Evolutionary conservation across 2,113 vertebrate species (phyloP), one percentile per base, ranked within the genome.

Genomic region (Apteryx owenii): DNA sequence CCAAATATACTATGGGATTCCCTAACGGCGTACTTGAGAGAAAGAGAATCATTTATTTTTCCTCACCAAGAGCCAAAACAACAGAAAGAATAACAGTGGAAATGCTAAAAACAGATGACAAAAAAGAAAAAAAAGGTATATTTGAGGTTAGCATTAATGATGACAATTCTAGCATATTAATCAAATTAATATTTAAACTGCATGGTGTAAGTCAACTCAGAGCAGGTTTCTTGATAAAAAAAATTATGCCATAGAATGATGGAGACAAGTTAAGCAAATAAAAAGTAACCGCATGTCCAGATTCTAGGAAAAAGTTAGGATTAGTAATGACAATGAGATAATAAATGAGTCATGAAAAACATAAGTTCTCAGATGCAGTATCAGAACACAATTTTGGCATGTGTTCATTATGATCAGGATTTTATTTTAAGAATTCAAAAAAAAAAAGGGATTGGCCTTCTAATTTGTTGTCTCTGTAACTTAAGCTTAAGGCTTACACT

Each of bases 1-100:
- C 81, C 79, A 94, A 77, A 89, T 82, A 72, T 66, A 56, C 58
- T 83, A 48, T n/a, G 26, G n/a, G 28, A 91, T 78, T 90, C 79
- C 60, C 60, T 72, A 54, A 96, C 88, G 56, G 8, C 19, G 83
- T 90, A 46, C 69, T 88, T 62, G 22, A 92, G 42, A 61, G 92
- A 75, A 8, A 65, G 10, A 88, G 7, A 73, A 64, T 58, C 0
- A 40, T 82, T 90, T 91, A 15, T 75, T 95, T 90, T 95, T 79
- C 60, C 12, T 44, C 61, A 86, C 10, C 33, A 77, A 76, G 36
- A 90, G 50, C 48, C 40, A 93, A 81, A 82, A 88, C 2, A 88
- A 46, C n/a, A 82, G 21, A 79, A 75, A 51, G 8, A 79, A 50
- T n/a, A 86, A 69, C 23, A 93, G 9, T 65, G 22, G 21, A 72